These are phyloP conservation scores for Triops longicaudatus DNA, from an alignment of 1,140 invertebrate species.

Conservation along the genomic window DNA sequence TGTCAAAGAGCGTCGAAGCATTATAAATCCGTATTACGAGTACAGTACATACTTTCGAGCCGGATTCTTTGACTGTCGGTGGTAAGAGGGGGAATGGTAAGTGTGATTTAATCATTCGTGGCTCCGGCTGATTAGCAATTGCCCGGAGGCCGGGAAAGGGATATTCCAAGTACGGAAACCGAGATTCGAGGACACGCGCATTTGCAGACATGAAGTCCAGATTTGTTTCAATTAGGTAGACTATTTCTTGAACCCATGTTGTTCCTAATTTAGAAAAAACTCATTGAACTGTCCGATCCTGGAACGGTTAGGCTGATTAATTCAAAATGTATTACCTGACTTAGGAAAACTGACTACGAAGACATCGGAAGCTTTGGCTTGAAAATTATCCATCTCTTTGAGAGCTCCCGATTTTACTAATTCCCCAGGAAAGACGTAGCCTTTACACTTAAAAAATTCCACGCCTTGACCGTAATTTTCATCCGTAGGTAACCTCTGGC, in stretches of 20 bases:
- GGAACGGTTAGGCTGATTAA: not conserved
- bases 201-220: conserved; percentile 39
- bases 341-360: conserved; percentile 41
- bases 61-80: conserved; percentile 34
- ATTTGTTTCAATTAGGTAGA: conserved; percentile 41
- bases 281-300: too few species aligned
- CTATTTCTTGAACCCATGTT: conserved; percentile 48
- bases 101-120: conserved; percentile 45
- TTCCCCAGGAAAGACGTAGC: conserved; percentile 33
- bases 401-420: conserved; percentile 33
- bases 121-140: conserved; percentile 35
- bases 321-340: conserved; percentile 37
- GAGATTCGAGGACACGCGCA: conserved; percentile 39
- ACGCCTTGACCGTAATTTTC: conserved; percentile 25
- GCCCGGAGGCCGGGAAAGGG: conserved; percentile 40
- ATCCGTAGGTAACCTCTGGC: conserved; percentile 28
- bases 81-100: conserved; percentile 42
- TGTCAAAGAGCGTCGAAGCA: not conserved
- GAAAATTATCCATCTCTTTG: conserved; percentile 37
- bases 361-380: conserved; percentile 38
- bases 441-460: conserved; percentile 31
- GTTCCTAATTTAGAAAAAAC: conserved; percentile 38
- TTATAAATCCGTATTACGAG: too few species aligned
- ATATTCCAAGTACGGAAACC: conserved; percentile 48
- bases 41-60: conserved; percentile 35